These are phyloP conservation scores for Helarctos malayanus DNA, from an alignment of 2,797 vertebrate species.

Conservation along the genomic window DNA sequence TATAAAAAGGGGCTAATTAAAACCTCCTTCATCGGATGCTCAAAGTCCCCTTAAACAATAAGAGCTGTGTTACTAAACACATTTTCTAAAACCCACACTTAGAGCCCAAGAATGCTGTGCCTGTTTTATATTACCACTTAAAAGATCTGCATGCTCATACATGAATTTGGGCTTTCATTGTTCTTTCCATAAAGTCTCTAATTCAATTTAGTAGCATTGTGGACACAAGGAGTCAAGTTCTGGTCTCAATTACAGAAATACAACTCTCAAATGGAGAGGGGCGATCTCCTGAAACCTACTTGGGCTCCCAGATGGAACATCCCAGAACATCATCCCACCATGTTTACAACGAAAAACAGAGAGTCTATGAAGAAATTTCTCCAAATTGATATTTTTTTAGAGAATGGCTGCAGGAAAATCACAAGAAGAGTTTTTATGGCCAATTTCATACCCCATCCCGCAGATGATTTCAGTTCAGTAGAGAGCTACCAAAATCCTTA, in stretches of 20 bases:
- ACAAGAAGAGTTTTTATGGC: slow-evolving; percentile 24
- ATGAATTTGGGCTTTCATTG: slow-evolving; percentile 74
- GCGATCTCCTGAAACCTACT: not conserved
- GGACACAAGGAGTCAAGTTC: slow-evolving; percentile 61
- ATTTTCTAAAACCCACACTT: slow-evolving; percentile 65
- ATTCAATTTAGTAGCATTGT: slow-evolving; percentile 73
- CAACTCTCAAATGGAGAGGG: slow-evolving; percentile 6
- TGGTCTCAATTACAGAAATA: slow-evolving; percentile 79
- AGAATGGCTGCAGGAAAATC: slow-evolving; percentile 48
- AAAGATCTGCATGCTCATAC: slow-evolving; percentile 62
- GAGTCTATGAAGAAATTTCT: slow-evolving; percentile 29
- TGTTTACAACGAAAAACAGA: slow-evolving; percentile 14
- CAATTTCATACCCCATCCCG: not conserved
- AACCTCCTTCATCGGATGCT: not conserved
- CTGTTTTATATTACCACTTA: slow-evolving; percentile 76
- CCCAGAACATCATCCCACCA: slow-evolving; percentile 24
- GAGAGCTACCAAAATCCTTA: slow-evolving; percentile 15
- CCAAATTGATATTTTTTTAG: slow-evolving; percentile 43
- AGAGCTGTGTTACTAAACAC: slow-evolving; percentile 38
- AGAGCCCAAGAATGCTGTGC: slow-evolving; percentile 53
- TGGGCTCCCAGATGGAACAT: slow-evolving; percentile 37
- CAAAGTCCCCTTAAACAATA: slow-evolving; percentile 18
- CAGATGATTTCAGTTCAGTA: slow-evolving; percentile 24
- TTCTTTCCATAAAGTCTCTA: slow-evolving; percentile 79
- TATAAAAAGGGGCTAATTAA: slow-evolving; percentile 8